Conservation (phyloP, 1,140 invertebrate genomes). For the Drosophila ironensis region DNA sequence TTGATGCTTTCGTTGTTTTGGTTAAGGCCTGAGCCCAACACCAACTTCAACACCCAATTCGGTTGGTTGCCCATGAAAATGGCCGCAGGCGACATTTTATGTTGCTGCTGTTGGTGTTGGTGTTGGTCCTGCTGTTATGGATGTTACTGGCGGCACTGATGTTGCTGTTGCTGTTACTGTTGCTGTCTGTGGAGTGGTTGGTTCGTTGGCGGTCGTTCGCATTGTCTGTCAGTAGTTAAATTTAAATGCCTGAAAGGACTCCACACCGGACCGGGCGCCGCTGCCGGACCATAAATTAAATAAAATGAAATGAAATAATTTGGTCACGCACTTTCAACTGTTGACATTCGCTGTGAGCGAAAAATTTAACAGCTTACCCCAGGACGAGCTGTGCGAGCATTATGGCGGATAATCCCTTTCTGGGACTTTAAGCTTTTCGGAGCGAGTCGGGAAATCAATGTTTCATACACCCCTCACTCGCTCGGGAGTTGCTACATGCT, state of each 20-base stretch:
- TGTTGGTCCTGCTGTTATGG: constrained; percentile 12
- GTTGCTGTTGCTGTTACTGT: constrained; percentile 6
- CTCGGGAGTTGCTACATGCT: too few relatives aligned
- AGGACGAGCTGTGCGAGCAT: constrained; percentile 1
- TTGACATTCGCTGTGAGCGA: constrained; percentile 35
- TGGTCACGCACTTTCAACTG: constrained; percentile 45
- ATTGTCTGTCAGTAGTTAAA: constrained; percentile 66
- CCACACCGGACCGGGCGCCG: not conserved
- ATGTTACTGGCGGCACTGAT: constrained; percentile 9
- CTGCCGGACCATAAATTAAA: constrained; percentile 51
- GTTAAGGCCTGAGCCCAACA: constrained; percentile 30
- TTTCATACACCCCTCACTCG: constrained; percentile 1
- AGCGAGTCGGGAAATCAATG: constrained; percentile 35
- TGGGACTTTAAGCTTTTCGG: constrained; percentile 23
- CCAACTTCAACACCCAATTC: constrained; percentile 58
- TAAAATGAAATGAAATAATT: constrained; percentile 64
- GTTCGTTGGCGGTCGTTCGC: constrained; percentile 9
- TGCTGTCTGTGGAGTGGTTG: constrained; percentile 1
- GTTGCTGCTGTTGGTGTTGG: constrained; percentile 19
- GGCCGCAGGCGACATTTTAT: constrained; percentile 68
- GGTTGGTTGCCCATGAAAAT: constrained; percentile 64
- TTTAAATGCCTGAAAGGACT: constrained; percentile 57
- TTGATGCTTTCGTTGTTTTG: constrained; percentile 30
- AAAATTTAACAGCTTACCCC: constrained; percentile 17
- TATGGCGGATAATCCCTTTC: constrained; percentile 26